Evolutionary conservation across 2,888 invertebrate genomes (phyloP), one percentile per base, ranked within the genome.

Genomic region (Gandaritis pyraliata): DNA sequence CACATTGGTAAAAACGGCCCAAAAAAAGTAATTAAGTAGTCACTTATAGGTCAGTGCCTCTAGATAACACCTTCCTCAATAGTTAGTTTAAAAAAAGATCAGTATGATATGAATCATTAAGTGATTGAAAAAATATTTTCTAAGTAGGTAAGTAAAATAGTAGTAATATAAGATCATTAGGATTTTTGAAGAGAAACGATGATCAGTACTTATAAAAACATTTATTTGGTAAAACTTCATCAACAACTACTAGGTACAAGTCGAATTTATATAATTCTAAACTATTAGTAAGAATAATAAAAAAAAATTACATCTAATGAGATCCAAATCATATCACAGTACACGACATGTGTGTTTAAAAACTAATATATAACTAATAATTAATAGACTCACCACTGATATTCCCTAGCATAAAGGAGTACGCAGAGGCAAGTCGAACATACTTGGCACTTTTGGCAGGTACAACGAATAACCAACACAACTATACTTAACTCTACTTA

Each of bases 1-100:
- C 23, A 23, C 23, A 23, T 29, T 39, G 7, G 47, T 58, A 18
- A 29, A 0, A 49, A 41, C 54, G 38, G 45, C 15, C 53, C 43
- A 15, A 13, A 8, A 16, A 41, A 15, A 1, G 50, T 61, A 56
- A 62, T 65, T 67, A 55, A 56, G 59, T 48, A 78, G 7, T 78
- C 75, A 76, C 71, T 74, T 66, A 63, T 76, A 85, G 88, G 88
- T 88, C 88, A 88, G 78, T 88, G 84, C 72, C 83, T 74, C 65
- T 33, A 79, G 86, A 82, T 84, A 84, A 80, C 51, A 49, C 33
- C 58, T 65, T 61, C 66, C 51, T 23, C 52, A 52, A 54, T 49
- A 45, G 18, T n/a, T 46, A n/a, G 6, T 39, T 15, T 6, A 7
- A 15, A 2, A 8, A n/a, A n/a, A n/a, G n/a, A n/a, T n/a, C n/a